A percentile compares a stretch with the other conserved stretches of the same genome.
These are phyloP conservation scores for Petroica traversi DNA, from an alignment of 2,113 vertebrate genomes.

Conservation along the genomic window DNA sequence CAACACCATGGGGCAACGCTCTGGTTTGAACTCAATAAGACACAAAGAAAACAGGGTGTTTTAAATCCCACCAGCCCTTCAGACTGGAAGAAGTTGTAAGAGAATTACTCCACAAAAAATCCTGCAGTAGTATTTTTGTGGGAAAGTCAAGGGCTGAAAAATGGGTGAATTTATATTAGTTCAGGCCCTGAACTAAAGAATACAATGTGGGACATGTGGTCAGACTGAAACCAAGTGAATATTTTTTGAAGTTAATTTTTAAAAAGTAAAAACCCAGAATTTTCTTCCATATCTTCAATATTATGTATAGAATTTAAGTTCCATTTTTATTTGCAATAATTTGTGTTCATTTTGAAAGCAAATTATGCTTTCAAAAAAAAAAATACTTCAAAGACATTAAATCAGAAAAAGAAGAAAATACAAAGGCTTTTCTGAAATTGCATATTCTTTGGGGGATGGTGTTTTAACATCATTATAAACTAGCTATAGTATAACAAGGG, in stretches of 20 bases:
- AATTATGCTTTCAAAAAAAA: neutral
- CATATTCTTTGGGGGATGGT: neutral
- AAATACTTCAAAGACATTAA: neutral
- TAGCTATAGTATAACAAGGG: neutral
- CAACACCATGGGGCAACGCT: fast-evolving
- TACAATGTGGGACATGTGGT: neutral
- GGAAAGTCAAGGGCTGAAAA: neutral
- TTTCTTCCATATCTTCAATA: neutral
- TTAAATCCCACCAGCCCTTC: neutral
- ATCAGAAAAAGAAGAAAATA: neutral
- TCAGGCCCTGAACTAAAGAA: neutral
- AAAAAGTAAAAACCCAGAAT: neutral
- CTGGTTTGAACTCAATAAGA: neutral
- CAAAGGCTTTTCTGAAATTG: neutral
- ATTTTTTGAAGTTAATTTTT: neutral
- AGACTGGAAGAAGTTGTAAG: neutral
- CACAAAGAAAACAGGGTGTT: neutral
- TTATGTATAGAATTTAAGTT: neutral
- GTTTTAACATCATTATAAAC: neutral
- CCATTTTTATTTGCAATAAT: neutral
- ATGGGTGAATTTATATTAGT: neutral
- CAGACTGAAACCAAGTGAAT: neutral
- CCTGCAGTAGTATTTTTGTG: neutral
- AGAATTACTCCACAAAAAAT: neutral
- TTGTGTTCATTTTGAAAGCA: neutral